phyloP scores from a whole-genome alignment of 2,113 vertebrate species.

The Anguilla japonica region DNA sequence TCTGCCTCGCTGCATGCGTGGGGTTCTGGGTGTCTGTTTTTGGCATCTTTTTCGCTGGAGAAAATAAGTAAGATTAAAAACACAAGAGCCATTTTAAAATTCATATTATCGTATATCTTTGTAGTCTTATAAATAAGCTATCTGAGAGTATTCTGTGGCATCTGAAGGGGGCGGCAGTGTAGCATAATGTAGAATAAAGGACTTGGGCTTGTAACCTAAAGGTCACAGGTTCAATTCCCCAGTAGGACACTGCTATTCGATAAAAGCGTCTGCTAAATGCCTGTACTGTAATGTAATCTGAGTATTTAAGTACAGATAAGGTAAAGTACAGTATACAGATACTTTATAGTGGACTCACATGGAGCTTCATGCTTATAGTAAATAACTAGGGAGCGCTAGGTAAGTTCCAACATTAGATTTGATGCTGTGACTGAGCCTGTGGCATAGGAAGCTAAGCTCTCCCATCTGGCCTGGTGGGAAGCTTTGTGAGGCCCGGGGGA shows the following conservation, averaged over 20 bases:
- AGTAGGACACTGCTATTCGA: too few species aligned
- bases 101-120: background rate
- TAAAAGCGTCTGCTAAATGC: too few species aligned
- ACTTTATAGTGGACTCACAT: background rate
- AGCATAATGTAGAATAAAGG: too few species aligned
- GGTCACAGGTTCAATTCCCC: too few species aligned
- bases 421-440: background rate
- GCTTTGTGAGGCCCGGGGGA: background rate
- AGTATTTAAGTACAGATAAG: too few species aligned
- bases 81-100: background rate
- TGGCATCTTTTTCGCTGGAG: conserved; percentile 81
- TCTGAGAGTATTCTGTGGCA: too few species aligned
- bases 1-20: conserved; percentile 74
- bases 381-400: background rate
- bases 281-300: too few species aligned
- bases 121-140: background rate
- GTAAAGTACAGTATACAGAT: too few species aligned
- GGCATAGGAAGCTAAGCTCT: background rate
- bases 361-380: background rate
- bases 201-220: too few species aligned
- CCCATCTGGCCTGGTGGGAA: background rate
- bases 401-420: background rate
- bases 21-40: conserved; percentile 82
- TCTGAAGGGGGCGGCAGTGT: too few species aligned
- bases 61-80: conserved; percentile 6